Percentiles rank a stretch among this genome's conserved stretches.
phyloP scores from a whole-genome alignment of 2,888 invertebrate genomes.

The Mythimna albipuncta region DNA sequence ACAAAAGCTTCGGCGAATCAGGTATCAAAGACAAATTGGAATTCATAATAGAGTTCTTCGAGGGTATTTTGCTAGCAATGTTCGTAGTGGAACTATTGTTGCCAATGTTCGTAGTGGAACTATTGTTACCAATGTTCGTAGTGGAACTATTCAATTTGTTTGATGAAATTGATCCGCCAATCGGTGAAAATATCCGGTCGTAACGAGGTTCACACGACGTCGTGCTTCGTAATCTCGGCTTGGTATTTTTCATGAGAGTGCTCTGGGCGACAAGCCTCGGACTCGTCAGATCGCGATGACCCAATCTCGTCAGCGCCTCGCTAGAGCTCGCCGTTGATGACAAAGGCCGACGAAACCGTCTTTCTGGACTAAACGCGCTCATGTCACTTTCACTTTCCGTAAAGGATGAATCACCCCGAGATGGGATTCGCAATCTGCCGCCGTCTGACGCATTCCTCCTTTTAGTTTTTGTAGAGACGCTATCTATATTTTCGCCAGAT shows the following conservation, averaged over 20 bases:
- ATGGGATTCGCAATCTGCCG: constrained; percentile 76
- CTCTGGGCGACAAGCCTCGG: constrained; percentile 84
- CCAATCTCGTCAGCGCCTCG: constrained; percentile 83
- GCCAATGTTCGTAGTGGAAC: too few relatives aligned
- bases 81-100: too few relatives aligned
- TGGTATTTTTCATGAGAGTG: constrained; percentile 77
- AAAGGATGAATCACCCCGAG: constrained; percentile 82
- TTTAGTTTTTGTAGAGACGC: constrained; percentile 75
- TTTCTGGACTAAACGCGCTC: constrained; percentile 83
- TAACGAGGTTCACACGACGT: constrained; percentile 87
- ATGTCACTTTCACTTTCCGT: constrained; percentile 88
- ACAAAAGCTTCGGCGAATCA: constrained; percentile 86
- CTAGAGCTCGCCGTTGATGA: constrained; percentile 86
- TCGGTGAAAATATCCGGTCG: constrained; percentile 86
- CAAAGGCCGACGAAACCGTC: constrained; percentile 83
- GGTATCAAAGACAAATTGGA: constrained; percentile 87
- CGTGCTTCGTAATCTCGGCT: constrained; percentile 84
- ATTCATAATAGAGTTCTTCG: constrained; percentile 82
- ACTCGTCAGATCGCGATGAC: constrained; percentile 83
- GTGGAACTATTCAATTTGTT: constrained; percentile 84
- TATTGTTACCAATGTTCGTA: constrained; percentile 73
- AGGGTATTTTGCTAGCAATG: constrained; percentile 70
- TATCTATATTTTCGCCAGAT: constrained; percentile 78
- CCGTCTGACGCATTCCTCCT: constrained; percentile 79
- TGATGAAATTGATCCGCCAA: constrained; percentile 82